These are phyloP conservation scores for Sylvilagus floridanus DNA, from an alignment of 2,797 vertebrate genomes.

Conservation along the genomic window DNA sequence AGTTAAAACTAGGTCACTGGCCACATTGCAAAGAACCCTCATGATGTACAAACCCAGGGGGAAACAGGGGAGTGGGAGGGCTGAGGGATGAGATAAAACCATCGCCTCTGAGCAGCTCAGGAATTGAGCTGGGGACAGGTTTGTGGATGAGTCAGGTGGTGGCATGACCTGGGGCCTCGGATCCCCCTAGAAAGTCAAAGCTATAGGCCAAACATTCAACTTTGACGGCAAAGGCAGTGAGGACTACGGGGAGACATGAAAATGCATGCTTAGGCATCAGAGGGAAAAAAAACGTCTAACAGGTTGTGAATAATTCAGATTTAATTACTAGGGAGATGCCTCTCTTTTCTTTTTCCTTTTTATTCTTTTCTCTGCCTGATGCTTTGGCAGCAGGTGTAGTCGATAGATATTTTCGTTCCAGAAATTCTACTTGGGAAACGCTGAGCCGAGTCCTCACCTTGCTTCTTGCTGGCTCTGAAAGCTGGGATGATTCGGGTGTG, in stretches of 20 bases:
- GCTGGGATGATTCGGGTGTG: neutral
- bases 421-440: constrained; percentile 73
- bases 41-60: neutral
- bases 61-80: neutral
- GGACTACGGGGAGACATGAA: constrained; percentile 57
- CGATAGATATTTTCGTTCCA: constrained; percentile 68
- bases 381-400: constrained; percentile 70
- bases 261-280: constrained; percentile 54
- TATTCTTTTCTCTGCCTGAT: constrained; percentile 57
- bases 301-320: constrained; percentile 82
- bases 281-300: constrained; percentile 54
- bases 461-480: constrained; percentile 44
- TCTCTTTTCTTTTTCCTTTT: constrained; percentile 55
- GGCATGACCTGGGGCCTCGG: neutral
- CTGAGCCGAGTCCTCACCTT: constrained; percentile 49
- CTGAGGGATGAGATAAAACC: neutral
- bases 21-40: neutral
- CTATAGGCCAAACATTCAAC: constrained; percentile 19
- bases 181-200: neutral
- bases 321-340: constrained; percentile 77
- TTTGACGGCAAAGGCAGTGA: constrained; percentile 41
- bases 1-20: constrained; percentile 47
- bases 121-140: neutral
- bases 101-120: neutral
- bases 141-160: neutral